Base-by-base conservation (phyloP, 2,797 vertebrate species). In the Choloepus didactylus region DNA sequence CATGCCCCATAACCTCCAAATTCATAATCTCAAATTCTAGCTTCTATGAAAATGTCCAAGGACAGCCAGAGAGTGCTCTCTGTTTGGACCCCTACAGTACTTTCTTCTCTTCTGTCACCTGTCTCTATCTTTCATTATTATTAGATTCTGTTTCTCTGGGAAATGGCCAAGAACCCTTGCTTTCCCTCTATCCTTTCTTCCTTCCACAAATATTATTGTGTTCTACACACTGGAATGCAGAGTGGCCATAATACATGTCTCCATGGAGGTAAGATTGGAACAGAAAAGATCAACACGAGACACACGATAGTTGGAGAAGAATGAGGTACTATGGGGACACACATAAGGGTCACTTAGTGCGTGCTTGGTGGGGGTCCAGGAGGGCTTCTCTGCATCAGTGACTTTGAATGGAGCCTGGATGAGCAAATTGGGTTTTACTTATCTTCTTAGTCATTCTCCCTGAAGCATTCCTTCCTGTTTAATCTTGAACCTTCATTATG, bases 311-410 rank as follows among this genome's bases (percentile, higher is more conserved):
- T 19, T 0, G 4, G 11, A 19, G 77, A 80, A 75, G 6, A 3
- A 19, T 9, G 6, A 18, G 23, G 0, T 19, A 0, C 8, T 1
- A 8, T 5, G 18, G 38, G 10, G 54, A 4, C 0, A 3, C 0
- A 4, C 14, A 38, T 9, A 4, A 23, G 38, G 4, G 60, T 29
- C 3, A 0, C 2, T 25, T 62, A 0, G 0, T 1, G 5, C 11
- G 2, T 21, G 46, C 4, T 12, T 64, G 31, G 9, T 31, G 66
- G 67, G 23, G 6, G 2, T 5, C 9, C 54, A 14, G 11, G 31
- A 51, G n/a, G 10, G 2, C 3, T 41, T 23, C 64, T 4, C 9
- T 16, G 19, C 23, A 49, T 31, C 38, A 4, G 6, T 12, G 19
- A 46, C 16, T 60, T 54, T 25, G 11, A 75, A n/a, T 12, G 18